These are phyloP conservation scores for Atractosteus spatula DNA, from an alignment of 2,113 vertebrate species.

Conservation along the genomic window DNA sequence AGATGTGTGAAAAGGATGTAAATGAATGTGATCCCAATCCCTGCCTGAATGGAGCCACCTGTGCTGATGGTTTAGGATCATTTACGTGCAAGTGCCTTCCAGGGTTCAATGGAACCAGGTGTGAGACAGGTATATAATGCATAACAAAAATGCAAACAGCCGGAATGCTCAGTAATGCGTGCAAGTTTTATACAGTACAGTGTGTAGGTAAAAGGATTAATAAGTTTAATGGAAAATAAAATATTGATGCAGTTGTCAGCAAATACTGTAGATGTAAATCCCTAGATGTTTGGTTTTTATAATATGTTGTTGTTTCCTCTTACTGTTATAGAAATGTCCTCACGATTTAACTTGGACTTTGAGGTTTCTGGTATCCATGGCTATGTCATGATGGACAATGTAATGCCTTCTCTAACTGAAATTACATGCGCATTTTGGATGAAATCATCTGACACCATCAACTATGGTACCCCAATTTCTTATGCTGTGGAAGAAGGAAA, in stretches of 20 bases:
- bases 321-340: slow-evolving; percentile 81
- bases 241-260: no score
- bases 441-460: slow-evolving; percentile 83
- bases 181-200: no score
- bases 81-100: slow-evolving; percentile 90
- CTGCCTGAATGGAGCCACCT: slow-evolving; percentile 87
- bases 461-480: slow-evolving; percentile 93
- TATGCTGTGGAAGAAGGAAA: slow-evolving; percentile 88
- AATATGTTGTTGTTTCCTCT: slow-evolving; percentile 13
- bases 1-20: slow-evolving; percentile 80
- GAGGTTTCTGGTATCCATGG: slow-evolving; percentile 94
- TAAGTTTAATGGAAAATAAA: no score
- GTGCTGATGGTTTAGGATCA: slow-evolving; percentile 81
- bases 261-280: no score
- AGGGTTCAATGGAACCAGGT: slow-evolving; percentile 96
- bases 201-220: no score
- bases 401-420: slow-evolving; percentile 80
- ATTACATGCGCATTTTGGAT: slow-evolving; percentile 95
- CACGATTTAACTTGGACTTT: slow-evolving; percentile 92
- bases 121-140: slow-evolving; percentile 96
- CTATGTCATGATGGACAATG: slow-evolving; percentile 86
- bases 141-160: slow-evolving; percentile 31
- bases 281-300: background rate
- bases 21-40: slow-evolving; percentile 89
- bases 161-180: background rate